Evolutionary conservation across 2,113 vertebrate species (phyloP).

Genomic region (Barnardius zonarius): DNA sequence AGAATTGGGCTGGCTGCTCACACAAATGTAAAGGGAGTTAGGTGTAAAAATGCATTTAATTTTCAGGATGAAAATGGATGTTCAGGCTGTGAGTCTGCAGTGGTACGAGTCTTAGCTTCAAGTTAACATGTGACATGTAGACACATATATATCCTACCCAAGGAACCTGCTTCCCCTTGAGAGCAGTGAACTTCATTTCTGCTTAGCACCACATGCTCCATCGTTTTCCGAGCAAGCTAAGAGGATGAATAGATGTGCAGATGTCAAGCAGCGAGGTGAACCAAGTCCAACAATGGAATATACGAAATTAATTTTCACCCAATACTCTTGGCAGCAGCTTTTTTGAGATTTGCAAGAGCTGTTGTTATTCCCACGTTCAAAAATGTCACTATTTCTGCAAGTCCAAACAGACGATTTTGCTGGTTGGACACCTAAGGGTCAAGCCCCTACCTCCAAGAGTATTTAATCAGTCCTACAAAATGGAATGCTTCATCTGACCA

Average conservation of each 20-base stretch:
- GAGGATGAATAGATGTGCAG: neutral
- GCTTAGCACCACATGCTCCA: neutral
- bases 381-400: neutral
- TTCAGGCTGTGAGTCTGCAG: neutral
- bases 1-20: neutral
- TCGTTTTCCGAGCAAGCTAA: neutral
- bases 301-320: neutral
- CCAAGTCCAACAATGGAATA: neutral
- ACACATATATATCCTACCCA: neutral
- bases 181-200: neutral
- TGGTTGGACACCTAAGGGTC: neutral
- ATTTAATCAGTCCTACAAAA: neutral
- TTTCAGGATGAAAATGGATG: neutral
- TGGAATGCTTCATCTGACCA: neutral
- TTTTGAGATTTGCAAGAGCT: neutral
- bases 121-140: neutral
- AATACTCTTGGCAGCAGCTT: neutral
- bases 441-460: neutral
- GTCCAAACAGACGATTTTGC: neutral
- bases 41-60: neutral
- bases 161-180: neutral
- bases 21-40: neutral
- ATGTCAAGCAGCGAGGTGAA: neutral
- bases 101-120: neutral
- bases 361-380: neutral